These are phyloP conservation scores for Meandrina meandrites DNA, from an alignment of 92 coral and sea anemone species.

Conservation along the genomic window DNA sequence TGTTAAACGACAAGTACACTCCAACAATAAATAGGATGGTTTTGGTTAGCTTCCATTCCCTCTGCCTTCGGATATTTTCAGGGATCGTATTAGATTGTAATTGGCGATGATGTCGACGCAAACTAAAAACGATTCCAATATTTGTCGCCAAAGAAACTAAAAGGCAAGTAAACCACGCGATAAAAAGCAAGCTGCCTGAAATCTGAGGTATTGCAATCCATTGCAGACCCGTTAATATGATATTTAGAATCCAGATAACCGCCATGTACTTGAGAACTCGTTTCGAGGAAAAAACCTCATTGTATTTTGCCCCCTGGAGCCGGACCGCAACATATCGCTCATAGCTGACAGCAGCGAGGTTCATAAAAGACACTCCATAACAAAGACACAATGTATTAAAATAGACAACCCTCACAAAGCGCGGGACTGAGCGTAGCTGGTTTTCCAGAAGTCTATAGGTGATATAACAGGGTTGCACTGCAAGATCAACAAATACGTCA, in stretches of 20 bases:
- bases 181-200: neutral
- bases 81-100: neutral
- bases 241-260: conserved; percentile 21
- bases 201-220: conserved; percentile 7
- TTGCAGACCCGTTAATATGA: conserved; percentile 20
- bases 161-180: conserved; percentile 17
- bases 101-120: conserved; percentile 13
- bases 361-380: conserved; percentile 40
- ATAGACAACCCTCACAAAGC: conserved; percentile 28
- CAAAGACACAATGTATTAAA: conserved; percentile 15
- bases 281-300: neutral
- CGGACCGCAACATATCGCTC: conserved; percentile 46
- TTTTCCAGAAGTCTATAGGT: conserved; percentile 41
- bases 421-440: conserved; percentile 14
- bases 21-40: conserved; percentile 56
- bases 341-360: conserved; percentile 39
- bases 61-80: neutral
- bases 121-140: conserved; percentile 2
- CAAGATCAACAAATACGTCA: conserved; percentile 23
- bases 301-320: conserved; percentile 17
- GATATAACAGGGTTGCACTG: conserved; percentile 36
- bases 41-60: conserved; percentile 47
- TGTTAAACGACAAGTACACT: conserved; percentile 53
- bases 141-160: neutral
- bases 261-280: conserved; percentile 23